These are phyloP conservation scores for Anorthoa munda DNA, from an alignment of 2,888 invertebrate genomes.

Conservation along the genomic window DNA sequence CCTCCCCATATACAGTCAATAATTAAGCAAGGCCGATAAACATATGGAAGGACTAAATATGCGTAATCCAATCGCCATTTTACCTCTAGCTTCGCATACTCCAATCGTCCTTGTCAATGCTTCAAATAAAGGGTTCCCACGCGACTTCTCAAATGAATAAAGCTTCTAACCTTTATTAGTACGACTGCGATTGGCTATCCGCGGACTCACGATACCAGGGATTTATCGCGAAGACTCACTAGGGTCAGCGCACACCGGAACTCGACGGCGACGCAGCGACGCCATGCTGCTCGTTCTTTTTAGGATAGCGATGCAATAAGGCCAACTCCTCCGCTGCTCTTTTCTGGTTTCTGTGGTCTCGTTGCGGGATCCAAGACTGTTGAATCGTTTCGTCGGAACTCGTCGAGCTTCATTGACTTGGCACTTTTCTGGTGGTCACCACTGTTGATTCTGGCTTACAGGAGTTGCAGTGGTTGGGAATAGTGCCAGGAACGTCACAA, in stretches of 20 bases:
- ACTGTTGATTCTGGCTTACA: no score
- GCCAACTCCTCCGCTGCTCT: no score
- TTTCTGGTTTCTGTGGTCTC: no score
- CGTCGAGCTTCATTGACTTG: no score
- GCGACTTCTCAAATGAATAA: constrained; percentile 70
- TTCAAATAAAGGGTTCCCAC: constrained; percentile 73
- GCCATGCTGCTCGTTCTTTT: no score
- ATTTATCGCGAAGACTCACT: constrained; percentile 76
- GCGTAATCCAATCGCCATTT: constrained; percentile 45
- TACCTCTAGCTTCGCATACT: constrained; percentile 39
- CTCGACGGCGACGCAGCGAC: no score
- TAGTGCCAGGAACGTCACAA: no score
- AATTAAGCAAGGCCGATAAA: constrained; percentile 44
- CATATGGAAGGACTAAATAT: constrained; percentile 46
- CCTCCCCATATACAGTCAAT: constrained; percentile 35
- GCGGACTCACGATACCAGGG: constrained; percentile 73
- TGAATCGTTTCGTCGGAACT: no score
- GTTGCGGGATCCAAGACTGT: no score
- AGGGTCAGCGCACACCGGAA: constrained; percentile 20
- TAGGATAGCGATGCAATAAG: no score
- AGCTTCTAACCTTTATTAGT: constrained; percentile 74
- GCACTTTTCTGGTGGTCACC: no score
- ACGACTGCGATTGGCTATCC: constrained; percentile 78
- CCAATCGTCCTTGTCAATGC: constrained; percentile 50
- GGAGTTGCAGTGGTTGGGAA: no score